These are phyloP conservation scores for Acleris emargana DNA, from an alignment of 2,888 invertebrate genomes.

Conservation along the genomic window DNA sequence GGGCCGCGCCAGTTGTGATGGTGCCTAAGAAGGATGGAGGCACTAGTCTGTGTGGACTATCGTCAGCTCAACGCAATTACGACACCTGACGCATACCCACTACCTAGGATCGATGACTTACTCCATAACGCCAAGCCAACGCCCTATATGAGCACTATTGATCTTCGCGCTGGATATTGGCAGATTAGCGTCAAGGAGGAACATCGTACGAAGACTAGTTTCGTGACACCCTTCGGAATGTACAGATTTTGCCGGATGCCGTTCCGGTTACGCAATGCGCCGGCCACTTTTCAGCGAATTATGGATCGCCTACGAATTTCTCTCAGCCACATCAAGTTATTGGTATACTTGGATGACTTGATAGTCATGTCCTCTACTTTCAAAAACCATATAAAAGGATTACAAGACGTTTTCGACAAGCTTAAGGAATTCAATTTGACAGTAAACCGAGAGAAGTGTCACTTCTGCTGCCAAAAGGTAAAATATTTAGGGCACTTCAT, in stretches of 20 bases:
- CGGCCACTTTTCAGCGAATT: constrained; percentile 48
- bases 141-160: constrained; percentile 47
- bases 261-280: constrained; percentile 50
- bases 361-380: constrained; percentile 43
- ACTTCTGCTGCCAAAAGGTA: constrained; percentile 27
- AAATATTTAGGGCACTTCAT: constrained; percentile 35
- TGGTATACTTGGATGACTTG: constrained; percentile 49
- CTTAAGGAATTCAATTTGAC: constrained; percentile 1
- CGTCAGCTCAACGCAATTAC: neutral
- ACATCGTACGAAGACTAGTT: constrained; percentile 43
- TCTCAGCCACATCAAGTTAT: constrained; percentile 37
- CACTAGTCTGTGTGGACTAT: constrained; percentile 2
- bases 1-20: neutral
- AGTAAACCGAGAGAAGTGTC: constrained; percentile 40
- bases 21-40: too few species aligned
- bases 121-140: constrained; percentile 42
- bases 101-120: constrained; percentile 54
- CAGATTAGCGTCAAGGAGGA: constrained; percentile 43
- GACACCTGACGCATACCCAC: constrained; percentile 45
- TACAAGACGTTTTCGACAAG: constrained; percentile 37
- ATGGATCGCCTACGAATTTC: constrained; percentile 46
- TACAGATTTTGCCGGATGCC: constrained; percentile 49
- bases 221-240: constrained; percentile 46
- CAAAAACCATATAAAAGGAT: constrained; percentile 41
- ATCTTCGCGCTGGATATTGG: constrained; percentile 53